A percentile compares a stretch with the other conserved stretches of the same genome.
Evolutionary conservation across 1,140 invertebrate species (phyloP).

Genomic region (Magallana ariakensis): DNA sequence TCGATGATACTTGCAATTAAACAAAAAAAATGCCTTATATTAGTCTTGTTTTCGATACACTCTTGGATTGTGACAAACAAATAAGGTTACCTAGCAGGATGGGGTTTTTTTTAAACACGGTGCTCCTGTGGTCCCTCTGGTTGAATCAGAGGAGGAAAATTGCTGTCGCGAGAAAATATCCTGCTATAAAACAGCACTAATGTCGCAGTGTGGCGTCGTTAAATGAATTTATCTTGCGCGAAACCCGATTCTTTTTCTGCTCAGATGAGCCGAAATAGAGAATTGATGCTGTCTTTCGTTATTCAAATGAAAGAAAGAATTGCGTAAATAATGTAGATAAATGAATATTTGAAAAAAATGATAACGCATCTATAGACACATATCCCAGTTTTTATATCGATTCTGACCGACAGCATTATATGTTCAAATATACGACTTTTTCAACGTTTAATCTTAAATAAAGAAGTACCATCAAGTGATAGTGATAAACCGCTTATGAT

Average conservation of each 20-base stretch:
- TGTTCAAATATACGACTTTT: too few relatives aligned
- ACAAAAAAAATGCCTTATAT: too few relatives aligned
- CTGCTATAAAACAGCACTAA: constrained; percentile 13
- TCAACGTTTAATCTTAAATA: too few relatives aligned
- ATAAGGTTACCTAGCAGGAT: too few relatives aligned
- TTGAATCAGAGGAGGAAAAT: neutral
- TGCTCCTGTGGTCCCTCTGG: neutral
- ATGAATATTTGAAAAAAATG: constrained; percentile 28
- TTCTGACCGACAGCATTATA: neutral
- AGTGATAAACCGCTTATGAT: too few relatives aligned
- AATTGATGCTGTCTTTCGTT: constrained; percentile 21
- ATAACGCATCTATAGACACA: neutral
- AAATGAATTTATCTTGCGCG: constrained; percentile 25
- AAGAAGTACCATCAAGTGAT: too few relatives aligned
- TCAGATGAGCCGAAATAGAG: constrained; percentile 34
- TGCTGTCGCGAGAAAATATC: constrained; percentile 7
- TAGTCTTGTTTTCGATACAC: too few relatives aligned
- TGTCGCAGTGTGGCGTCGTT: constrained; percentile 27
- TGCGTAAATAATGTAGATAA: constrained; percentile 25
- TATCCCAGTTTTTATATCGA: neutral
- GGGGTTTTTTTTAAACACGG: neutral
- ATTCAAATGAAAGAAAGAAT: constrained; percentile 24
- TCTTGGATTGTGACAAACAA: too few relatives aligned
- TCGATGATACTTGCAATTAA: too few relatives aligned
- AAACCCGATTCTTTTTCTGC: constrained; percentile 27